Evolutionary conservation across 2,113 vertebrate genomes (phyloP), one percentile per base, ranked within the genome.

Genomic region (Bos taurus): DNA sequence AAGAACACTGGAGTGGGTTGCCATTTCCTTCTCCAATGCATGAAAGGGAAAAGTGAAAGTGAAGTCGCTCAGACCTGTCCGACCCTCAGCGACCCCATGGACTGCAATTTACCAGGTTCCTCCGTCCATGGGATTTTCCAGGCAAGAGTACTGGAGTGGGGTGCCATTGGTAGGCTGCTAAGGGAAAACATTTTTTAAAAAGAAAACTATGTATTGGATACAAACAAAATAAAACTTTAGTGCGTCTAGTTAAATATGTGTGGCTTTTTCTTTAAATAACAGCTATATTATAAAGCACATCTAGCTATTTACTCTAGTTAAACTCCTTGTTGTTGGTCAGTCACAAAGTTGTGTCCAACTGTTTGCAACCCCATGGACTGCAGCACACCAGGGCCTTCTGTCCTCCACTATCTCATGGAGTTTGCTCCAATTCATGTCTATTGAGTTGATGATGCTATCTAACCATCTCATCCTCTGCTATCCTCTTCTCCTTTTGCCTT

Each of bases 121-220:
- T 48, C 48, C 2, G 11, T 48, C 48, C 48, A 48, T 48, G 48
- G 48, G 48, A 48, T 48, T 48, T 48, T 48, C 48, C 48, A 48
- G 48, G 48, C 48, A 48, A 48, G 48, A 48, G 48, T 48, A 48
- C 48, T 48, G 48, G 48, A 48, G 48, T 48, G 48, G 48, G 48
- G 48, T 48, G 48, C 48, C 11, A 48, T 48, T 85, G 4, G 33
- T 71, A 12, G 28, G 28, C 30, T 48, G 46, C 33, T 52, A 25
- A 86, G 83, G n/a, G n/a, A 88, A 98, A 95, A 52, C 26, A 62
- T 57, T 92, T 96, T 85, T 82, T 74, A 86, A 93, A 40, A 7
- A 33, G 17, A 33, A 80, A 78, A 89, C 85, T 6, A 74, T 16
- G 52, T 54, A 25, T 43, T 28, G 7, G n/a, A 56, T 60, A 84